phyloP scores from a whole-genome alignment of 1,140 invertebrate genomes.

The Macrosteles quadrilineatus region DNA sequence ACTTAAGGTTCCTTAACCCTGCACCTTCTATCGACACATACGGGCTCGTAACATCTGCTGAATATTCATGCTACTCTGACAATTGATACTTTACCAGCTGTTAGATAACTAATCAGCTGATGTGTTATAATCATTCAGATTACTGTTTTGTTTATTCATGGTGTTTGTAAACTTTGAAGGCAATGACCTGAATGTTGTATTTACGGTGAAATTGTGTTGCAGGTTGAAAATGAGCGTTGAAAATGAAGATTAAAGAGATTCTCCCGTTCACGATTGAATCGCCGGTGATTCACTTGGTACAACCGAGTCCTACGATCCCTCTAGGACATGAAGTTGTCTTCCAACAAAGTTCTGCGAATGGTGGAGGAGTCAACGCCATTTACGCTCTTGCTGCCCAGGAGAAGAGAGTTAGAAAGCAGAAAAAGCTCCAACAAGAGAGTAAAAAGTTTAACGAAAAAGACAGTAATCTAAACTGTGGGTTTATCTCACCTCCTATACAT shows the following conservation, averaged over 20 bases:
- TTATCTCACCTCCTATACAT: not conserved
- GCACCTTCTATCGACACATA: too few relatives aligned
- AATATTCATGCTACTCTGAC: too few relatives aligned
- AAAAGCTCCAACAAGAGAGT: not conserved
- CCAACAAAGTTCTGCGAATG: not conserved
- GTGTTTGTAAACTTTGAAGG: too few relatives aligned
- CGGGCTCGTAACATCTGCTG: too few relatives aligned
- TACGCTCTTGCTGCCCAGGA: not conserved
- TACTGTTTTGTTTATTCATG: too few relatives aligned
- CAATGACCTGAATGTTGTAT: too few relatives aligned
- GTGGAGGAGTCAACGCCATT: not conserved
- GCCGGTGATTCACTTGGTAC: not conserved
- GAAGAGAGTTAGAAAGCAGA: not conserved
- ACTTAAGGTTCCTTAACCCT: too few relatives aligned
- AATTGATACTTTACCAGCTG: too few relatives aligned
- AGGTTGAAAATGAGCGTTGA: not conserved
- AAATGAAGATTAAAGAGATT: conserved; percentile 8
- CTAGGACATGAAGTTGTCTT: not conserved
- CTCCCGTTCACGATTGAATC: not conserved
- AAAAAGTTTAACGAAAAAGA: not conserved
- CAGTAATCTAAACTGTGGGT: not conserved
- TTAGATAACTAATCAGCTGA: too few relatives aligned
- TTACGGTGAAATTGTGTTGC: not conserved
- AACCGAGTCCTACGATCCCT: not conserved
- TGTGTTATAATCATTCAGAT: too few relatives aligned